These are phyloP conservation scores for Phaetusa simplex DNA, from an alignment of 2,113 vertebrate genomes.

Conservation along the genomic window DNA sequence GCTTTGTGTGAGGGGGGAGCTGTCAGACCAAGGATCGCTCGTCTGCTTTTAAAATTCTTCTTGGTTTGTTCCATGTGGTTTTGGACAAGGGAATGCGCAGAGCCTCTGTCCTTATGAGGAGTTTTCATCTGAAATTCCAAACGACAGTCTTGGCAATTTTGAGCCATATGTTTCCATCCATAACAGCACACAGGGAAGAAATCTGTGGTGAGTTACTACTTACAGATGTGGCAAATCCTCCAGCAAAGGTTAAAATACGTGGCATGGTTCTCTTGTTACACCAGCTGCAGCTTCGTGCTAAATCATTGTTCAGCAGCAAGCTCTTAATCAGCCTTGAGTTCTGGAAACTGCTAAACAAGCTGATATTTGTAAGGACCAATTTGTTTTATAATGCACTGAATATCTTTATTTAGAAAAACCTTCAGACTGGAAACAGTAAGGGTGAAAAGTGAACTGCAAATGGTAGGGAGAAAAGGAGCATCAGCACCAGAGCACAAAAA, in stretches of 20 bases:
- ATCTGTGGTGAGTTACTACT: slow-evolving; percentile 42
- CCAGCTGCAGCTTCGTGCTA: slow-evolving; percentile 44
- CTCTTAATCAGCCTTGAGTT: slow-evolving; percentile 17
- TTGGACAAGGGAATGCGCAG: not conserved
- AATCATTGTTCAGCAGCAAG: slow-evolving; percentile 40
- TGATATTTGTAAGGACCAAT: not conserved
- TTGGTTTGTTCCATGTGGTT: not conserved
- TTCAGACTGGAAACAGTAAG: not conserved
- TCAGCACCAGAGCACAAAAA: not conserved
- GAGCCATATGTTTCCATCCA: not conserved
- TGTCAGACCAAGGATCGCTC: not conserved
- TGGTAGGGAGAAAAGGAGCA: not conserved
- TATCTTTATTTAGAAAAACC: slow-evolving; percentile 11
- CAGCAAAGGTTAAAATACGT: slow-evolving; percentile 52
- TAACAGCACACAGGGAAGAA: slow-evolving; percentile 13
- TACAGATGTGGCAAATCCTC: slow-evolving; percentile 55
- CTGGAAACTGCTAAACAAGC: slow-evolving; percentile 36
- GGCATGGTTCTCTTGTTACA: slow-evolving; percentile 34
- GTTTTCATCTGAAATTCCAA: slow-evolving; percentile 20
- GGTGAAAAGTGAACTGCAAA: not conserved
- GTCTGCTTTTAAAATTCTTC: not conserved
- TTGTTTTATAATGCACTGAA: not conserved
- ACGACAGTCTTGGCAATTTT: not conserved
- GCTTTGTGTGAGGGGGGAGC: not conserved
- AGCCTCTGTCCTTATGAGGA: not conserved